phyloP scores from a whole-genome alignment of 2,888 invertebrate genomes.

The Trissoscelio sp. region DNA sequence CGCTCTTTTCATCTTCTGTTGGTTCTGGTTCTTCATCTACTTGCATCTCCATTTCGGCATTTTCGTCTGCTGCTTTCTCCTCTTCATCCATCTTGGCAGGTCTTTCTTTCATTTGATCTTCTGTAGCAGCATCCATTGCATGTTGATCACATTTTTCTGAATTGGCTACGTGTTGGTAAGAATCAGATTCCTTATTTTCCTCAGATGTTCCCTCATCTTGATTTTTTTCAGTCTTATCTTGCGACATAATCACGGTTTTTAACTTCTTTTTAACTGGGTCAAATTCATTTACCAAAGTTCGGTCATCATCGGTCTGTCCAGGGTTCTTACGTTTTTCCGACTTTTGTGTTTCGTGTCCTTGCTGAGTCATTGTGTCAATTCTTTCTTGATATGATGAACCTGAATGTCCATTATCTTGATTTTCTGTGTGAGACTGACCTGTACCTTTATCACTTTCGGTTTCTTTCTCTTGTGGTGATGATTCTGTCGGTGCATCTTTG shows the following conservation, averaged over 20 bases:
- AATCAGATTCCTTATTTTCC: slow-evolving; percentile 84
- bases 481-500: slow-evolving; percentile 75
- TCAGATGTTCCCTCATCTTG: slow-evolving; percentile 80
- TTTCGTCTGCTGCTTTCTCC: slow-evolving; percentile 79
- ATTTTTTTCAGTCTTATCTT: slow-evolving; percentile 82
- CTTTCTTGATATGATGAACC: slow-evolving; percentile 82
- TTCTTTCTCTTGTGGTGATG: slow-evolving; percentile 83
- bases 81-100: slow-evolving; percentile 86
- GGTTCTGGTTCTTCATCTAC: slow-evolving; percentile 84
- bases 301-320: slow-evolving; percentile 89
- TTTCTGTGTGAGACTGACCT: slow-evolving; percentile 90
- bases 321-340: slow-evolving; percentile 88
- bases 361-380: slow-evolving; percentile 81
- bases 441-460: slow-evolving; percentile 87
- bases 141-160: slow-evolving; percentile 90
- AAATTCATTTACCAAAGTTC: slow-evolving; percentile 88
- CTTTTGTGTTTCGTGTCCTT: slow-evolving; percentile 81
- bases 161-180: slow-evolving; percentile 94
- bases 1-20: slow-evolving; percentile 84
- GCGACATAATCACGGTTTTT: slow-evolving; percentile 85
- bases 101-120: slow-evolving; percentile 91
- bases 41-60: slow-evolving; percentile 72
- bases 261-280: slow-evolving; percentile 87
- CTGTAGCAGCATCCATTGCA: slow-evolving; percentile 90
- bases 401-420: slow-evolving; percentile 89